Conservation (phyloP, 2,888 invertebrate species). For the Drosophila meridionalis region DNA sequence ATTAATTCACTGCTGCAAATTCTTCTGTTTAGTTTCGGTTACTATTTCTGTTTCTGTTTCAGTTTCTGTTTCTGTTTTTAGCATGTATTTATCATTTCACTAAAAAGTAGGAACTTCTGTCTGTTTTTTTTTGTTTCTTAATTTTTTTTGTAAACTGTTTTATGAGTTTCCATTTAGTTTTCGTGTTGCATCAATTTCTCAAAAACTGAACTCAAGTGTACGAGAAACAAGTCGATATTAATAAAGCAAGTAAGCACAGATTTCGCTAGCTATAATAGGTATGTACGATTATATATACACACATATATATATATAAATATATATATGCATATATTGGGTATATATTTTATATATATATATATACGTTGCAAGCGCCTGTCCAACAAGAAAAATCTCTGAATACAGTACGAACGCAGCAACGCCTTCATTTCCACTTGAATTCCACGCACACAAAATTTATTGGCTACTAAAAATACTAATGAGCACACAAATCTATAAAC, state of each 20-base stretch:
- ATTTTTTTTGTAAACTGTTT: conserved; percentile 37
- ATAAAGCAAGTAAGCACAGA: conserved; percentile 66
- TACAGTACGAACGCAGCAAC: conserved; percentile 55
- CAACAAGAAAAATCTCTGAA: conserved; percentile 36
- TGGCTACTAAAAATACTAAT: conserved; percentile 61
- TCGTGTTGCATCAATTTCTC: conserved; percentile 27
- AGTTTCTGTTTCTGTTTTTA: conserved; percentile 46
- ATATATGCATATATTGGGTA: conserved; percentile 16
- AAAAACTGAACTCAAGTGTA: conserved; percentile 47
- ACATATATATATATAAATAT: conserved; percentile 25
- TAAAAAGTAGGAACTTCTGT: conserved; percentile 81
- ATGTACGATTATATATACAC: conserved; percentile 24
- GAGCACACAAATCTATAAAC: conserved; percentile 60
- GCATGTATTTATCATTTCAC: conserved; percentile 64
- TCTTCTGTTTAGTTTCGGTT: conserved; percentile 49
- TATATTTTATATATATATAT: conserved; percentile 35
- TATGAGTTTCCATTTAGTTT: conserved; percentile 33
- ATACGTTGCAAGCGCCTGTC: conserved; percentile 40
- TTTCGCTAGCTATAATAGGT: conserved; percentile 71
- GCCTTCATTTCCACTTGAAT: conserved; percentile 19
- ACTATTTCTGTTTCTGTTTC: conserved; percentile 10
- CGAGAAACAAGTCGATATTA: conserved; percentile 49
- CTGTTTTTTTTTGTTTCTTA: conserved; percentile 50
- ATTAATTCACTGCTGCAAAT: conserved; percentile 77
- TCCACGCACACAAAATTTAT: conserved; percentile 48